phyloP scores from a whole-genome alignment of 2,113 vertebrate species.

The Larimichthys crocea region DNA sequence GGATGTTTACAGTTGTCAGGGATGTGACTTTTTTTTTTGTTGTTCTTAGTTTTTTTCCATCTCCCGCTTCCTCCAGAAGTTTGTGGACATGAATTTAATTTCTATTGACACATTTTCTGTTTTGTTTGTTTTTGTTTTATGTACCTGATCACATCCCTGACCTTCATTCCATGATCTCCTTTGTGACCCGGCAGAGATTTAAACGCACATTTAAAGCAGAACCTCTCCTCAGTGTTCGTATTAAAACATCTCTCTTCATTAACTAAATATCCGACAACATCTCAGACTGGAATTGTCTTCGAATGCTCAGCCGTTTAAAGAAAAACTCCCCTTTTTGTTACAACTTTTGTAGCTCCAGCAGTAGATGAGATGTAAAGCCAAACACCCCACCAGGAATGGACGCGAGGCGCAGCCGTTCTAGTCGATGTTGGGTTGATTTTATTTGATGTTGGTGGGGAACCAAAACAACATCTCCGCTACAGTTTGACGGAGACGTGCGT shows the following conservation, averaged over 20 bases:
- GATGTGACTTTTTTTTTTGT: conserved; percentile 12
- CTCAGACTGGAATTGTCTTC: not conserved
- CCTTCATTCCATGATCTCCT: conserved; percentile 30
- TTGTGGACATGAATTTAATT: not conserved
- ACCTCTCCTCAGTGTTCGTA: not conserved
- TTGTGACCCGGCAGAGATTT: conserved; percentile 29
- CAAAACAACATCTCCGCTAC: too few species aligned
- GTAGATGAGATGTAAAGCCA: too few species aligned
- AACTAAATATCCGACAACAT: not conserved
- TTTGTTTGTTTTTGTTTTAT: conserved; percentile 7
- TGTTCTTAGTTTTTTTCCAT: not conserved
- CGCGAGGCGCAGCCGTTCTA: too few species aligned
- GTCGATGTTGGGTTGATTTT: too few species aligned
- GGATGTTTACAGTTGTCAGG: conserved; percentile 43
- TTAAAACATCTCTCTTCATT: too few species aligned
- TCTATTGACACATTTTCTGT: conserved; percentile 2
- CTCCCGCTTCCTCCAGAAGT: not conserved
- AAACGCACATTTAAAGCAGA: not conserved
- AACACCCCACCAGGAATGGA: too few species aligned
- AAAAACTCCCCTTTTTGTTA: not conserved
- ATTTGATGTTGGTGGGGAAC: too few species aligned
- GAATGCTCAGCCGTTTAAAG: not conserved
- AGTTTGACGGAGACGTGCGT: too few species aligned
- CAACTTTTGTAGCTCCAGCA: not conserved
- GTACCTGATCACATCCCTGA: conserved; percentile 49